These are phyloP conservation scores for Chloroclysta siterata DNA, from an alignment of 2,888 invertebrate genomes.

Conservation along the genomic window DNA sequence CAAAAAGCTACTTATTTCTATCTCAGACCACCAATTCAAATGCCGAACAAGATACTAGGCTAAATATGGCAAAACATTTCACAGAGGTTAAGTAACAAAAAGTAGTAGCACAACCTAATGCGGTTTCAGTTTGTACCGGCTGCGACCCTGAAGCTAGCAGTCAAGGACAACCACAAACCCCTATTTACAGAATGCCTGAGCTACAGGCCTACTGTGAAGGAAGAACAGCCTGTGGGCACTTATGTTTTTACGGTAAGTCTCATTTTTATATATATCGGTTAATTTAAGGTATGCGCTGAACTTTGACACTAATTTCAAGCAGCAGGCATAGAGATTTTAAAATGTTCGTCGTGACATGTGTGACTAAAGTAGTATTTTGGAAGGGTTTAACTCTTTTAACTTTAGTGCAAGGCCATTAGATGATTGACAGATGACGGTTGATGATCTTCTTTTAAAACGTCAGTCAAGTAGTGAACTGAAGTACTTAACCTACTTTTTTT, in stretches of 20 bases:
- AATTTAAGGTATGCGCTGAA: background rate
- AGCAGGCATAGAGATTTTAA: no score
- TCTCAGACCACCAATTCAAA: background rate
- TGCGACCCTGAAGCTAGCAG: slow-evolving; percentile 69
- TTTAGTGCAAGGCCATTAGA: no score
- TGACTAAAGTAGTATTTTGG: no score
- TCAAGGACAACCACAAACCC: slow-evolving; percentile 93
- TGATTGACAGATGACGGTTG: no score
- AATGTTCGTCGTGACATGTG: no score
- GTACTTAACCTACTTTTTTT: no score
- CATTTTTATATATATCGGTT: background rate
- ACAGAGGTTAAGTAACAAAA: slow-evolving; percentile 48
- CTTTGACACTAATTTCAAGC: no score
- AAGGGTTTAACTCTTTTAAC: no score
- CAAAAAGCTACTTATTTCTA: background rate
- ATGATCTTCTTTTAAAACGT: no score
- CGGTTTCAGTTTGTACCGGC: slow-evolving; percentile 74
- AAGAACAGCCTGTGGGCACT: slow-evolving; percentile 90
- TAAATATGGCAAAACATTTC: slow-evolving; percentile 32
- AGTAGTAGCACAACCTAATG: slow-evolving; percentile 59
- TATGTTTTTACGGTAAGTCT: slow-evolving; percentile 89
- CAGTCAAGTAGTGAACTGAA: no score
- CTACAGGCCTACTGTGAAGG: slow-evolving; percentile 92
- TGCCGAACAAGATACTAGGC: background rate
- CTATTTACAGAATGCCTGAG: slow-evolving; percentile 92